A percentile compares a stretch with the other conserved stretches of the same genome.
These are phyloP conservation scores for Ormyrus pomaceus DNA, from an alignment of 2,888 invertebrate genomes.

Conservation along the genomic window DNA sequence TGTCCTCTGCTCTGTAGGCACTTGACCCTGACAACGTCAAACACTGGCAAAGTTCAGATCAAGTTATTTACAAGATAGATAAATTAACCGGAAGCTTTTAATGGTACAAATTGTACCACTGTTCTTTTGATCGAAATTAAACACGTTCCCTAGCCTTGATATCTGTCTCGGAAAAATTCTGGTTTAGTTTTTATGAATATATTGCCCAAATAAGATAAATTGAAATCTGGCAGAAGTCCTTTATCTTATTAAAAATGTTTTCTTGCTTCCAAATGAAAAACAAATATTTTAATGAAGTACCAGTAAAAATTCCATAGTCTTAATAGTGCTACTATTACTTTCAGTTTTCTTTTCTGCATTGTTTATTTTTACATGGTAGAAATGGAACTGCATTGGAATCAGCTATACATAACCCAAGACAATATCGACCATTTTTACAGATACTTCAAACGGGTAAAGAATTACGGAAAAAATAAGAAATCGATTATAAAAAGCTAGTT, in stretches of 20 bases:
- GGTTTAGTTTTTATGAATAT: slow-evolving; percentile 19
- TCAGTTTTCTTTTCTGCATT: neutral
- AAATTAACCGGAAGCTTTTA: slow-evolving; percentile 73
- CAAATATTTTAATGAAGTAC: slow-evolving; percentile 4
- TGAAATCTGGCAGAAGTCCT: neutral
- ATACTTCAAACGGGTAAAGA: slow-evolving; percentile 26
- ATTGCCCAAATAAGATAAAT: neutral
- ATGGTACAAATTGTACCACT: slow-evolving; percentile 47
- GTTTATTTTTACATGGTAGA: neutral
- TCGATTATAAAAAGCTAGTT: neutral
- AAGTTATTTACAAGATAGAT: slow-evolving; percentile 74
- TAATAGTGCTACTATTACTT: no score
- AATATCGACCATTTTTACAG: neutral
- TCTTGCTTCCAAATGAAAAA: slow-evolving; percentile 23
- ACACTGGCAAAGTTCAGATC: slow-evolving; percentile 84
- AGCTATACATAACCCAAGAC: neutral
- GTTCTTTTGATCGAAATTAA: slow-evolving; percentile 36
- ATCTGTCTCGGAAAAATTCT: slow-evolving; percentile 36
- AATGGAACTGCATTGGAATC: neutral
- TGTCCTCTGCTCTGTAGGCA: slow-evolving; percentile 74
- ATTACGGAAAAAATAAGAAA: slow-evolving; percentile 60
- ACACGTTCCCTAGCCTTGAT: slow-evolving; percentile 30
- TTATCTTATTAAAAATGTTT: neutral
- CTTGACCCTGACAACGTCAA: slow-evolving; percentile 85
- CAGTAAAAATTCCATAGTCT: neutral